A percentile compares a stretch with the other conserved stretches of the same genome.
These are phyloP conservation scores for Euphonia xanthogaster DNA, from an alignment of 2,797 vertebrate genomes.

Conservation along the genomic window DNA sequence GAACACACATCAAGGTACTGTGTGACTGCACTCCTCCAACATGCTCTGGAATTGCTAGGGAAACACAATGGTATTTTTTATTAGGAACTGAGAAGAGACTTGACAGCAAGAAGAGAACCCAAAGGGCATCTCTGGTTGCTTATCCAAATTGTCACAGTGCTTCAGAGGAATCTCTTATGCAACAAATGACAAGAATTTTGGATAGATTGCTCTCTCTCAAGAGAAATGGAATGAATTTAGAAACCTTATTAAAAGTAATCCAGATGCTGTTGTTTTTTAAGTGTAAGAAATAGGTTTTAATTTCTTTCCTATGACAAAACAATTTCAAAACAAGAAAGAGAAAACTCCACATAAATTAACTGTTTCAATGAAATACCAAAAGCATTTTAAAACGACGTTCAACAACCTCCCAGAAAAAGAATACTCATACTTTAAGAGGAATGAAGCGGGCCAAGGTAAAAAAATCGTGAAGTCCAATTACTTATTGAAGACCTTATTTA, in stretches of 20 bases:
- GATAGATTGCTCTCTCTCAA: not conserved
- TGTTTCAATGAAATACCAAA: not conserved
- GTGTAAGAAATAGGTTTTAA: not conserved
- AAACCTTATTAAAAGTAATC: not conserved
- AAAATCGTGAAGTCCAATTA: not conserved
- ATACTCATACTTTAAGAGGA: not conserved
- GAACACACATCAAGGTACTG: not conserved
- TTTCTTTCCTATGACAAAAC: not conserved
- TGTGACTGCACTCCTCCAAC: not conserved
- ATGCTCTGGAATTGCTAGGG: not conserved
- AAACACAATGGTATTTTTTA: not conserved
- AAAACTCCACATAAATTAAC: not conserved
- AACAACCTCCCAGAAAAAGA: not conserved
- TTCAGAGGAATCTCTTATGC: not conserved
- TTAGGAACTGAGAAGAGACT: not conserved
- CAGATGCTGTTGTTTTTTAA: not conserved
- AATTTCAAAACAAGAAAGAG: not conserved
- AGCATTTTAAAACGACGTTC: not conserved
- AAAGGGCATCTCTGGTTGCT: not conserved
- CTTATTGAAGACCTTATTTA: not conserved
- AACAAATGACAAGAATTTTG: not conserved
- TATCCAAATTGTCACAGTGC: not conserved
- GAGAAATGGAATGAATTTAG: not conserved
- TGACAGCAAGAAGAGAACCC: not conserved
- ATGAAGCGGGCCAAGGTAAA: rapidly evolving